Conservation (phyloP, 1,140 invertebrate genomes). For the Trigoniulus corallinus region DNA sequence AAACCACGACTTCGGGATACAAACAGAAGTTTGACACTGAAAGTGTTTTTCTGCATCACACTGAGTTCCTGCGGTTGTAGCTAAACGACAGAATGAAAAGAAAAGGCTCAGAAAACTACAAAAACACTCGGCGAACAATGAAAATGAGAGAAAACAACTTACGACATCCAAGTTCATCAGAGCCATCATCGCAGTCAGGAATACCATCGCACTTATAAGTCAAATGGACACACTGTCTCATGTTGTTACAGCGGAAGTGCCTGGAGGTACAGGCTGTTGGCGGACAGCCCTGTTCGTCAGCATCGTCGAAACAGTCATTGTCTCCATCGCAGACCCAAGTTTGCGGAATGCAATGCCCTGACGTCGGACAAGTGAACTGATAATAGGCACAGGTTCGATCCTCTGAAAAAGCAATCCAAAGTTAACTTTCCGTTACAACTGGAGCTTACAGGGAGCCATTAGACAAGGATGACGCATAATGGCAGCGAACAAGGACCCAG, state of each 20-base stretch:
- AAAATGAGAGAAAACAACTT: conserved; percentile 23
- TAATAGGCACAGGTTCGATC: conserved; percentile 87
- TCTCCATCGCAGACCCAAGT: conserved; percentile 79
- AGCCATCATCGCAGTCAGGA: conserved; percentile 64
- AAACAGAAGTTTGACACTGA: conserved; percentile 69
- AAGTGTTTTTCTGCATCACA: conserved; percentile 80
- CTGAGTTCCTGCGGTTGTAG: conserved; percentile 46
- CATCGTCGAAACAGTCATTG: conserved; percentile 94
- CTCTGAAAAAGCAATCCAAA: conserved; percentile 14
- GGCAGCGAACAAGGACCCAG: no score
- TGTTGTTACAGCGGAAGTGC: conserved; percentile 83
- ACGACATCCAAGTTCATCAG: conserved; percentile 73
- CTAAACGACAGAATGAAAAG: conserved; percentile 26
- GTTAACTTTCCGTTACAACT: conserved; percentile 1
- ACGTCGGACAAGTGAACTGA: conserved; percentile 82
- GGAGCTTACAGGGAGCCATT: no score
- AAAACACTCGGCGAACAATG: conserved; percentile 5
- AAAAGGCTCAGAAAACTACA: conserved; percentile 29
- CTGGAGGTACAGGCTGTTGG: conserved; percentile 80
- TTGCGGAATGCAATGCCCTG: conserved; percentile 89
- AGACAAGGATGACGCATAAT: no score
- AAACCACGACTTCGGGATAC: conserved; percentile 82
- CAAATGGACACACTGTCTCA: conserved; percentile 80
- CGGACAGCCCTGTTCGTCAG: conserved; percentile 92
- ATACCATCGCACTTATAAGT: conserved; percentile 90